Evolutionary conservation across 2,113 vertebrate species (phyloP).

Genomic region (Pica pica): DNA sequence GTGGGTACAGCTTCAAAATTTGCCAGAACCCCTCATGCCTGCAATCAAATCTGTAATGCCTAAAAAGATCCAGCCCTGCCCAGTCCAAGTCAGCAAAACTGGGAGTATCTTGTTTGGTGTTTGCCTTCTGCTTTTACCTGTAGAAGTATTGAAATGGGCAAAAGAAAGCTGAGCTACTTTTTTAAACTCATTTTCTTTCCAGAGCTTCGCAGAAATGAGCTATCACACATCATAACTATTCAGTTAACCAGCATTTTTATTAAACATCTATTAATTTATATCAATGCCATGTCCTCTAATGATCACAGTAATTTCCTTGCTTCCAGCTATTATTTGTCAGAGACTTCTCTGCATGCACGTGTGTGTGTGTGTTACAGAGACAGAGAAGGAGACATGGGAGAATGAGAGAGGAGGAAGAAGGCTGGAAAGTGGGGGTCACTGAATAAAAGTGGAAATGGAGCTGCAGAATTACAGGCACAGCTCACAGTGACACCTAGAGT

Average conservation of each 20-base stretch:
- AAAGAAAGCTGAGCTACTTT: neutral
- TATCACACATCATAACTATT: neutral
- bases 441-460: neutral
- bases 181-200: neutral
- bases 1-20: neutral
- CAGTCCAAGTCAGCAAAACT: neutral
- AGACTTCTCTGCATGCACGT: neutral
- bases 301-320: neutral
- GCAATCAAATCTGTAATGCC: neutral
- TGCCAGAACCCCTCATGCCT: neutral
- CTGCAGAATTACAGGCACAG: slow-evolving; percentile 19
- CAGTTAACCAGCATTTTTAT: neutral
- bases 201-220: neutral
- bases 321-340: neutral
- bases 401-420: neutral
- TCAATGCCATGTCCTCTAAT: neutral
- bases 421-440: neutral
- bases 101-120: neutral
- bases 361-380: neutral
- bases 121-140: neutral
- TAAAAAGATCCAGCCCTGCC: neutral
- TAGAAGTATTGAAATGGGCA: neutral
- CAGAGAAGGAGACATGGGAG: neutral
- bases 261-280: neutral
- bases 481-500: slow-evolving; percentile 63